Conservation (phyloP, 2,113 vertebrate genomes). For the Cryptotis parvus region DNA sequence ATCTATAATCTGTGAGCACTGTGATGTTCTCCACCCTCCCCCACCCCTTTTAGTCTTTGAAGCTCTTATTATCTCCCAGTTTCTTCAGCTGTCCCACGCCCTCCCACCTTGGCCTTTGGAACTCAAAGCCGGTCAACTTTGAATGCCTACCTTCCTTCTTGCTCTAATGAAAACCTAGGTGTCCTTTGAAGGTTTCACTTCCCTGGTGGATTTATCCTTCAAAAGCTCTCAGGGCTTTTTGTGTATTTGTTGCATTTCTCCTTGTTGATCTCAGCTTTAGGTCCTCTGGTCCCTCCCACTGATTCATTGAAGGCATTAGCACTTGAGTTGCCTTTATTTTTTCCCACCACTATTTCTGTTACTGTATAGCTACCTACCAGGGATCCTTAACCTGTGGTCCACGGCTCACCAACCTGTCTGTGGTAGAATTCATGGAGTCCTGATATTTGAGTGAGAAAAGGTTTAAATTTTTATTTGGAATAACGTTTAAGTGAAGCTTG, state of each 20-base stretch:
- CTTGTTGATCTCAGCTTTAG: conserved; percentile 40
- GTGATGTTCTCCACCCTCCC: background rate
- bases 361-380: background rate
- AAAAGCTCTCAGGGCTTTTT: conserved; percentile 65
- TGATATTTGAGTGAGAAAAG: conserved; percentile 27
- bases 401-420: background rate
- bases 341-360: conserved; percentile 8
- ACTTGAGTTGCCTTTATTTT: conserved; percentile 41
- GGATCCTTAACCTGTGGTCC: background rate
- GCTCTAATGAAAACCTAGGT: conserved; percentile 50
- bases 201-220: conserved; percentile 66
- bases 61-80: background rate
- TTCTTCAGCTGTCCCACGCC: conserved; percentile 30
- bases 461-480: conserved; percentile 18
- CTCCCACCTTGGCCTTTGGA: conserved; percentile 62
- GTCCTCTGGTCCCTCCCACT: conserved; percentile 1
- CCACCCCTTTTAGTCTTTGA: background rate
- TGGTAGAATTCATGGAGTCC: background rate
- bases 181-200: conserved; percentile 73
- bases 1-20: background rate
- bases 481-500: conserved; percentile 58
- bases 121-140: conserved; percentile 50
- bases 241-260: conserved; percentile 51
- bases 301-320: conserved; percentile 27
- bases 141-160: conserved; percentile 66